phyloP scores from a whole-genome alignment of 2,113 vertebrate species.

The Paralichthys olivaceus region DNA sequence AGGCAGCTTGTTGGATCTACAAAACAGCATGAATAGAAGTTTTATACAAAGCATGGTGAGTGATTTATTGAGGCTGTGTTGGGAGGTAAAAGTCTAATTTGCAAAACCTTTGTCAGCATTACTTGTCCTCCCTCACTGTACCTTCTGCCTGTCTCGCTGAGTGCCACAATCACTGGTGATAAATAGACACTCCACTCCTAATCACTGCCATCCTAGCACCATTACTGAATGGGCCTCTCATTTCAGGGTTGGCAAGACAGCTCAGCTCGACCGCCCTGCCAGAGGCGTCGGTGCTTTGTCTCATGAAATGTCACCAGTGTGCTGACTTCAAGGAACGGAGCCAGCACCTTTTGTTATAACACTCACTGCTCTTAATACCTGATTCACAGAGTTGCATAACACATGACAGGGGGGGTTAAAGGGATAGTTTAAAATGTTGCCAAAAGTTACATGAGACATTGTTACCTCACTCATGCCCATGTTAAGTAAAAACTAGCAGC shows the following conservation, averaged over 20 bases:
- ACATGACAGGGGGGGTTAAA: neutral
- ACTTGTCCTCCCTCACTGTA: constrained; percentile 31
- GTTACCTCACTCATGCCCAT: neutral
- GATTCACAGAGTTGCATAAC: constrained; percentile 6
- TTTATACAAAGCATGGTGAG: neutral
- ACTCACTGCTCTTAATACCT: neutral
- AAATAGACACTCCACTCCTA: constrained; percentile 60
- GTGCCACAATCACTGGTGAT: constrained; percentile 55
- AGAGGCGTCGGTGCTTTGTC: constrained; percentile 52
- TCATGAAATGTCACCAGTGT: constrained; percentile 46
- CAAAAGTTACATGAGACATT: neutral
- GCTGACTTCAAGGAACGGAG: constrained; percentile 29
- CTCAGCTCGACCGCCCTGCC: constrained; percentile 45
- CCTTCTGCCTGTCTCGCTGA: constrained; percentile 43
- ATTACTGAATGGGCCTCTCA: constrained; percentile 62
- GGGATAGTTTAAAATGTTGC: neutral
- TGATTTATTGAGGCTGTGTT: constrained; percentile 39
- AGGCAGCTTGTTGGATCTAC: neutral
- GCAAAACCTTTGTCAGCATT: constrained; percentile 51
- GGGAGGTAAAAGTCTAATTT: constrained; percentile 32
- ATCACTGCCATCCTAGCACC: constrained; percentile 58
- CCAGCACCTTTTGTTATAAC: neutral
- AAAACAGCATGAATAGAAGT: constrained; percentile 1
- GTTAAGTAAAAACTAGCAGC: neutral
- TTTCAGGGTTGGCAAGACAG: constrained; percentile 58